Percentiles rank a stretch among this genome's conserved stretches.
These are phyloP conservation scores for Egretta garzetta DNA, from an alignment of 2,113 vertebrate genomes.

Conservation along the genomic window DNA sequence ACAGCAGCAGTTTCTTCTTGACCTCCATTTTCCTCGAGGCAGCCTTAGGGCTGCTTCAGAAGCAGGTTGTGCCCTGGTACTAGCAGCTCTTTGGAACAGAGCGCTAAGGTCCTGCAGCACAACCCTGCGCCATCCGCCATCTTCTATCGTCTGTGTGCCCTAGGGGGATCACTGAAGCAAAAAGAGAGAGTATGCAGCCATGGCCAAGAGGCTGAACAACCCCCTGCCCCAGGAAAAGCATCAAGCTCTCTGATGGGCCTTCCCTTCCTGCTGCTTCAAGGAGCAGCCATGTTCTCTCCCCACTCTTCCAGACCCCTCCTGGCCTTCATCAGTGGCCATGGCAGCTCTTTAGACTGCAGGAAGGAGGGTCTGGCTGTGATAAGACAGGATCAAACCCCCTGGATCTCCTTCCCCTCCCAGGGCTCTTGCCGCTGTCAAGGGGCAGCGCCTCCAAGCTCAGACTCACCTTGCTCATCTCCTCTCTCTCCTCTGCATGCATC, in stretches of 20 bases:
- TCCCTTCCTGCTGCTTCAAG: neutral
- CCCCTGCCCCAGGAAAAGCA: neutral
- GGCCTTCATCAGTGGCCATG: neutral
- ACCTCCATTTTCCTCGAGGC: neutral
- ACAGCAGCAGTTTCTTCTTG: neutral
- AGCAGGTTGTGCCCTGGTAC: neutral
- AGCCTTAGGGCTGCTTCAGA: neutral
- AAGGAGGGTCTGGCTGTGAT: neutral
- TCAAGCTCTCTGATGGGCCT: neutral
- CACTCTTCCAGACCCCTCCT: neutral
- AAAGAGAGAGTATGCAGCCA: neutral
- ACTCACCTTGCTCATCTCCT: constrained; percentile 96
- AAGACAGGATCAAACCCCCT: neutral
- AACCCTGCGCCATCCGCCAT: neutral
- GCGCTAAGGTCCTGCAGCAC: constrained; percentile 1
- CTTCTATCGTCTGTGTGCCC: neutral
- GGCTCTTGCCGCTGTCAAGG: neutral
- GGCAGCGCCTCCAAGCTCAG: neutral
- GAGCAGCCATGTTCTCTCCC: neutral
- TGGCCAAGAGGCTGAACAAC: neutral
- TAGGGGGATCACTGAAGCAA: constrained; percentile 4
- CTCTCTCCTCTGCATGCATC: constrained; percentile 97
- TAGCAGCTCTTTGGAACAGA: neutral
- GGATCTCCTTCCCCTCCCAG: neutral
- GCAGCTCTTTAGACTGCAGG: neutral